A percentile compares a stretch with the other conserved stretches of the same genome.
phyloP scores from a whole-genome alignment of 2,888 invertebrate genomes.

The Hypselothyrea guttata region DNA sequence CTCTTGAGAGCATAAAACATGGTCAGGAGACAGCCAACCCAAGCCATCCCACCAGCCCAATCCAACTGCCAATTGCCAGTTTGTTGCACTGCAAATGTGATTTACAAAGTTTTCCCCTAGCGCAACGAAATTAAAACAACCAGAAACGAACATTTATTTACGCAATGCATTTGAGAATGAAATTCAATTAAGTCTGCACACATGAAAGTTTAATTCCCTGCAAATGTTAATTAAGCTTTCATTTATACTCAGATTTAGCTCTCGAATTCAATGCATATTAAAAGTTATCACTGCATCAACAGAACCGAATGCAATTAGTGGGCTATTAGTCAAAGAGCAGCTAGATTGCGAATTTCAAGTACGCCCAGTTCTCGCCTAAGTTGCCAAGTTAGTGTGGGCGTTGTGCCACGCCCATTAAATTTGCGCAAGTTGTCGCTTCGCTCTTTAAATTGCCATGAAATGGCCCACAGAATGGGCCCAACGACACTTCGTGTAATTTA shows the following conservation, averaged over 20 bases:
- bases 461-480: conserved; percentile 69
- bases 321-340: conserved; percentile 18
- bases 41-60: not conserved
- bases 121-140: conserved; percentile 60
- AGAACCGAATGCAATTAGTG: conserved; percentile 61
- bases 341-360: conserved; percentile 5
- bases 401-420: conserved; percentile 27
- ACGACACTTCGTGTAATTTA: conserved; percentile 73
- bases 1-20: conserved; percentile 50
- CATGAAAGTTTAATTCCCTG: conserved; percentile 32
- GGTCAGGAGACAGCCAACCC: not conserved
- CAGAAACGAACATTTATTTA: conserved; percentile 47
- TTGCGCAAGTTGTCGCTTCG: conserved; percentile 9
- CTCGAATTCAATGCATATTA: conserved; percentile 44
- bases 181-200: conserved; percentile 64
- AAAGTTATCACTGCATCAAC: conserved; percentile 51
- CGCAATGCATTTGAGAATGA: conserved; percentile 56
- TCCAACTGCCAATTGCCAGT: conserved; percentile 29
- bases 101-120: conserved; percentile 60
- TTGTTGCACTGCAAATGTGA: conserved; percentile 46
- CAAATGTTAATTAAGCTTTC: conserved; percentile 53
- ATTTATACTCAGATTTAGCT: conserved; percentile 40
- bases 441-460: conserved; percentile 67
- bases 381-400: not conserved
- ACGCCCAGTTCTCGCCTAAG: not conserved